phyloP scores from a whole-genome alignment of 2,888 invertebrate genomes.

The Spilosoma lubricipeda region DNA sequence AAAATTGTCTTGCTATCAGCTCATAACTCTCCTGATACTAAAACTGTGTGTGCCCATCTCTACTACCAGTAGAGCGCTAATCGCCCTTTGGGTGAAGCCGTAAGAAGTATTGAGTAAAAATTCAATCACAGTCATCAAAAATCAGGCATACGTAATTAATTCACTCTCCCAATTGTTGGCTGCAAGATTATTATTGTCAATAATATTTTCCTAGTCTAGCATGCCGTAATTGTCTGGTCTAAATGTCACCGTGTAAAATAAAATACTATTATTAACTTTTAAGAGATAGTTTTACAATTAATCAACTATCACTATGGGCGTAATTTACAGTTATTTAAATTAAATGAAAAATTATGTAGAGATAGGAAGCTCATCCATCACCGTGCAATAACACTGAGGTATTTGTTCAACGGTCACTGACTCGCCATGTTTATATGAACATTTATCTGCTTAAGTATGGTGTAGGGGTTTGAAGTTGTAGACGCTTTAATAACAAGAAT shows the following conservation, averaged over 20 bases:
- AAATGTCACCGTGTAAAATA: background rate
- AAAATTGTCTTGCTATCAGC: background rate
- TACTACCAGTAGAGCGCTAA: background rate
- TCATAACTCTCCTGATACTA: background rate
- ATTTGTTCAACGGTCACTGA: conserved; percentile 44
- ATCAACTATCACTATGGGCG: background rate
- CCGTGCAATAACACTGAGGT: conserved; percentile 31
- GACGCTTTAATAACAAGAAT: background rate
- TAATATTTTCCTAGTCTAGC: background rate
- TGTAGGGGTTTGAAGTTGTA: conserved; percentile 1
- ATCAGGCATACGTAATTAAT: background rate
- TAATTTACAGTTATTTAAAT: background rate
- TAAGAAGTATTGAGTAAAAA: background rate
- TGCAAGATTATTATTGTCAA: background rate
- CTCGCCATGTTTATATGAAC: conserved; percentile 24
- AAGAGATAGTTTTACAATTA: background rate
- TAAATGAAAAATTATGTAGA: background rate
- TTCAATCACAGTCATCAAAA: background rate
- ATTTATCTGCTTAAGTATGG: conserved; percentile 14
- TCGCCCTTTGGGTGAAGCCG: too few species aligned
- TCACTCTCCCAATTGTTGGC: background rate
- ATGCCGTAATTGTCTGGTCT: background rate
- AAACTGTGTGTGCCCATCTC: background rate
- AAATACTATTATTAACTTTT: background rate
- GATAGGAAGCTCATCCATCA: conserved; percentile 7